Conservation (phyloP, 2,888 invertebrate genomes). For the Halocaridina rubra region DNA sequence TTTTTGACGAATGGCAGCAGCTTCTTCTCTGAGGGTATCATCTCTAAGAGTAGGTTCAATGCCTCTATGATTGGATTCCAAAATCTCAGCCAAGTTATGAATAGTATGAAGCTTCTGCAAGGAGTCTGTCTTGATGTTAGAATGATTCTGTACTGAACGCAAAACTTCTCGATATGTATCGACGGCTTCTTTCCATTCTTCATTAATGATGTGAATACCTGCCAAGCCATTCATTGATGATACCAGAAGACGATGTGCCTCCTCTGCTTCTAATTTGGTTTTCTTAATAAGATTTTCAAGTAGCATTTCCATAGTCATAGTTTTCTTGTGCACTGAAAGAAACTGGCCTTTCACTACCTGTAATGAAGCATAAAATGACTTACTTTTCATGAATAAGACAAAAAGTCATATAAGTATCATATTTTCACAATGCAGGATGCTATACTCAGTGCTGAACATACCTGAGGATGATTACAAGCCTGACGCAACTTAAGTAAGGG, state of each 20-base stretch:
- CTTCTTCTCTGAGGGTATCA: conserved; percentile 70
- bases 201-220: conserved; percentile 74
- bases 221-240: conserved; percentile 79
- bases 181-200: conserved; percentile 73
- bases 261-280: conserved; percentile 75
- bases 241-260: conserved; percentile 74
- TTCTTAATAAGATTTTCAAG: conserved; percentile 76
- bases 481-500: conserved; percentile 78
- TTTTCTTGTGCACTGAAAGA: conserved; percentile 71
- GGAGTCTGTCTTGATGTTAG: conserved; percentile 74
- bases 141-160: conserved; percentile 70
- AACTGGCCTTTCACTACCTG: conserved; percentile 72
- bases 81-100: conserved; percentile 75
- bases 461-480: conserved; percentile 79
- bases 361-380: neutral
- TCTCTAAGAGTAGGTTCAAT: conserved; percentile 73
- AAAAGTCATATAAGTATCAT: neutral
- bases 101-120: conserved; percentile 77
- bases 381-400: neutral
- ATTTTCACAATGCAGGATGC: neutral
- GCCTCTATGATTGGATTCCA: conserved; percentile 68
- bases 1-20: conserved; percentile 66
- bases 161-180: conserved; percentile 72
- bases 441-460: neutral
- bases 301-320: conserved; percentile 76